Base-by-base conservation (phyloP, 2,888 invertebrate genomes). In the Patella depressa region DNA sequence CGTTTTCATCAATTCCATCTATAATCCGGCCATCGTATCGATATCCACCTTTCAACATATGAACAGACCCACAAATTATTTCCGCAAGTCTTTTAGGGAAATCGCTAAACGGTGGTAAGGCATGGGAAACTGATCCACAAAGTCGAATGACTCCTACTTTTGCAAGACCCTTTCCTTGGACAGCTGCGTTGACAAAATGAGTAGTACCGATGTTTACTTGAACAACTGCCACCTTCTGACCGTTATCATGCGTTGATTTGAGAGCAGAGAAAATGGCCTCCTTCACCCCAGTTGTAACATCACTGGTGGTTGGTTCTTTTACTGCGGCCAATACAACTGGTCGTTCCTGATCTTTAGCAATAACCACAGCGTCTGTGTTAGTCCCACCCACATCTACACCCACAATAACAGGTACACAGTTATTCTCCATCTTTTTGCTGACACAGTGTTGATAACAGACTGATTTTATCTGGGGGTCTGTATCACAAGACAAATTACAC, bases 381-480 rank as follows among this genome's bases (percentile, higher is more conserved):
- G 90, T 90, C 9, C 90, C 90, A 3, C 90, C 90, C 5, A 90
- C 90, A 78, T 90, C 90, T 7, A 90, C 89, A 17, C 90, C 90
- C 5, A 89, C 80, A 0, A 88, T 82, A 24, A 82, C 86, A 0
- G 80, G 81, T 15, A 73, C 74, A 4, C 75, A 69, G 0, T 15
- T 15, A 0, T 78, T 9, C 79, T 24, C 65, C 65, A 65, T 65
- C 24, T 65, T 65, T 9, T 65, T 65, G 11, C 65, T 65, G 7
- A 45, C 7, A 45, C 45, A 45, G 45, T 9, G 45, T 45, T 45
- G 45, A 45, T 45, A 45, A 45, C 45, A 45, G 45, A 45, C 45
- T 34, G 9, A 45, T 9, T 45, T 45, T 45, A 45, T 45, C 45
- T 9, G 45, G 45, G 45, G 0, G 45, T 45, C 34, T 3, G 34